Evolutionary conservation across 2,797 vertebrate genomes (phyloP).

Genomic region (Ficedula albicollis): DNA sequence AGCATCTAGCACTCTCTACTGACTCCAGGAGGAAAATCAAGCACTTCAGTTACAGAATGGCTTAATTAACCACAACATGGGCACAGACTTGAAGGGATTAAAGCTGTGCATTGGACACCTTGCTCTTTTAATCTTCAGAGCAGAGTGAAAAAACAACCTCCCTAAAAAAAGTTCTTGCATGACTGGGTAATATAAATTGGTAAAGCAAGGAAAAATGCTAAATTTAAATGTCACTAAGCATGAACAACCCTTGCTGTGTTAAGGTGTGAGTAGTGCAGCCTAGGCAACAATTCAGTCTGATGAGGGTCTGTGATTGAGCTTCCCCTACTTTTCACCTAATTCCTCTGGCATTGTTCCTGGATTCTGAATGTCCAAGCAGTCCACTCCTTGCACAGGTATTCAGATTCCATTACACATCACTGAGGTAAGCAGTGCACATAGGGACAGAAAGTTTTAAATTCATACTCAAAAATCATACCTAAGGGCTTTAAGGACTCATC

Average conservation of each 20-base stretch:
- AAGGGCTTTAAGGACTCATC: neutral
- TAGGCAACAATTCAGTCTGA: neutral
- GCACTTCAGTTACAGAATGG: neutral
- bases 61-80: neutral
- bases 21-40: neutral
- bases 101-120: neutral
- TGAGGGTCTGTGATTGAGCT: neutral
- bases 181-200: constrained; percentile 5
- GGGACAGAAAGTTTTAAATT: neutral
- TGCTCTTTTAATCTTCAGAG: neutral
- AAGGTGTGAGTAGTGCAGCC: neutral
- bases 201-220: neutral
- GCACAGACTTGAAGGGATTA: neutral
- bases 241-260: neutral
- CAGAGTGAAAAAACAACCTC: neutral
- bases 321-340: neutral
- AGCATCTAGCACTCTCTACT: neutral
- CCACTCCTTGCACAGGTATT: neutral
- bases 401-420: neutral
- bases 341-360: neutral
- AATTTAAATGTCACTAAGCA: neutral
- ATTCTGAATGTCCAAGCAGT: neutral
- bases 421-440: neutral
- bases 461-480: neutral
- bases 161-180: neutral